Evolutionary conservation across 2,113 vertebrate genomes (phyloP), one percentile per base, ranked within the genome.

Genomic region (Neotragus moschatus): DNA sequence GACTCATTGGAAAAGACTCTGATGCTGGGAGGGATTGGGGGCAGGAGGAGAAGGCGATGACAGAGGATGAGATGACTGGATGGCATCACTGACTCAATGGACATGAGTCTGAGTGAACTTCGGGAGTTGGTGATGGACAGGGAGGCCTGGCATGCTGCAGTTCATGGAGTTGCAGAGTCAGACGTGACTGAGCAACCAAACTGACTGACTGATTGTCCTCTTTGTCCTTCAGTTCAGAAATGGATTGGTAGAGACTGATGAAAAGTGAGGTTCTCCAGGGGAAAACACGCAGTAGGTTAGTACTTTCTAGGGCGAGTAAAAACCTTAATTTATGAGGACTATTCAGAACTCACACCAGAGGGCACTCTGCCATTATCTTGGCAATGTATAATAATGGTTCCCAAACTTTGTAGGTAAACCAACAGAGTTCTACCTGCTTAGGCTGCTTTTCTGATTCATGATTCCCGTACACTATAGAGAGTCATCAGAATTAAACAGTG

Each of bases 91-190:
- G n/a, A 39, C n/a, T 70, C 19, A 23, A 39, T 70, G 66, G 9
- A 70, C 19, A 6, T 39, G 10, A 23, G 10, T 70, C 3, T 70
- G n/a, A 36, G 17, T 21, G 19, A 70, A 70, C 63, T 21, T n/a
- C 0, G 0, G n/a, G 17, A 39, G n/a, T 6, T 70, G n/a, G n/a
- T 39, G 5, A 70, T 39, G 66, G n/a, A 3, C 19, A 23, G n/a
- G 19, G 66, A 70, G 2, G n/a, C 66, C 19, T 70, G 66, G n/a
- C 0, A 0, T 70, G n/a, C 19, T 39, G 19, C 10, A 6, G n/a
- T 70, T 39, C n/a, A 70, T 70, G 10, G n/a, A 19, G 66, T 39
- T 5, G 0, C 17, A 70, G n/a, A 70, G n/a, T 70, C 19, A 0
- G 9, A 70, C n/a, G 39, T 0, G 2, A 70, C 66, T 70, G n/a